Evolutionary conservation across 2,113 vertebrate species (phyloP).

Genomic region (Actenoides hombroni): DNA sequence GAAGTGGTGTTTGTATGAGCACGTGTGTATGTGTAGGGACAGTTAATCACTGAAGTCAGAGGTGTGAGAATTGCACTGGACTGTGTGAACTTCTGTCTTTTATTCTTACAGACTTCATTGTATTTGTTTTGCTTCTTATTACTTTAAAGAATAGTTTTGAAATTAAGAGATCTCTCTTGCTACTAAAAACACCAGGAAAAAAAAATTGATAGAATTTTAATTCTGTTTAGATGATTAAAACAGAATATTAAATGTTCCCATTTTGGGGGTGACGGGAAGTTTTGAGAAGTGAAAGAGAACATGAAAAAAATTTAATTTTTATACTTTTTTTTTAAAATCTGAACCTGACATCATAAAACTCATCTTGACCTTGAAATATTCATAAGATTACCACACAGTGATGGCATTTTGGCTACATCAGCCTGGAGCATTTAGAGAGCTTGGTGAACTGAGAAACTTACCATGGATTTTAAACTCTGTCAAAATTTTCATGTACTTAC

Average conservation of each 20-base stretch:
- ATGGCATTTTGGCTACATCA: not conserved
- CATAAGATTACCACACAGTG: not conserved
- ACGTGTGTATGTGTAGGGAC: accelerated
- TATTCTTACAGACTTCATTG: not conserved
- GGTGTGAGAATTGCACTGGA: not conserved
- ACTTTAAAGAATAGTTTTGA: not conserved
- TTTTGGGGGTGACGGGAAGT: not conserved
- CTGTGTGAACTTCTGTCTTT: not conserved
- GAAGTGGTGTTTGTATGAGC: not conserved
- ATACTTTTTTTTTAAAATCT: not conserved
- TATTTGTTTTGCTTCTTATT: not conserved
- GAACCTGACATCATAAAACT: not conserved
- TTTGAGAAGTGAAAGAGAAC: not conserved
- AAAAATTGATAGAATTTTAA: not conserved
- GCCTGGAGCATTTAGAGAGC: not conserved
- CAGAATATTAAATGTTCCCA: not conserved
- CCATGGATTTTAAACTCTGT: not conserved
- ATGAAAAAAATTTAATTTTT: too few species aligned
- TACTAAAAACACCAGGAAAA: not conserved
- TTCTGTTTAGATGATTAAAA: not conserved
- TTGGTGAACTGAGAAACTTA: not conserved
- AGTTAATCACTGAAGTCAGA: not conserved
- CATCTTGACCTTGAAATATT: not conserved
- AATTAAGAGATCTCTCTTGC: not conserved
- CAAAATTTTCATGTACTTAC: not conserved